These are phyloP conservation scores for Chouioia cunea DNA, from an alignment of 2,888 invertebrate genomes.

Conservation along the genomic window DNA sequence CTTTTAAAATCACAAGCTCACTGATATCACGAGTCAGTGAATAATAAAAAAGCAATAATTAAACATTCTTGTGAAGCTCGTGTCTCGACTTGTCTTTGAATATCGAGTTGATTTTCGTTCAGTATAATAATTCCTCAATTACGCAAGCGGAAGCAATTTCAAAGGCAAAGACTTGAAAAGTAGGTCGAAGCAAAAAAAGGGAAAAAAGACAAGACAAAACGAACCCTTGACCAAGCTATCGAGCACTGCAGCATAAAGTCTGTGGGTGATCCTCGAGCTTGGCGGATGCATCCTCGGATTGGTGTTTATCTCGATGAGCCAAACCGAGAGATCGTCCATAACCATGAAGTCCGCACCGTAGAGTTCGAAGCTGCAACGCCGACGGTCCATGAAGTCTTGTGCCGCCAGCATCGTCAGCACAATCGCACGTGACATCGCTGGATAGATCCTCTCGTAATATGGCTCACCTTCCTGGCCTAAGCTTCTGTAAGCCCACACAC, in stretches of 20 bases:
- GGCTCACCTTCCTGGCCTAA: constrained; percentile 74
- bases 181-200: neutral
- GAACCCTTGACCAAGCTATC: constrained; percentile 90
- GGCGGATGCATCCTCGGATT: constrained; percentile 84
- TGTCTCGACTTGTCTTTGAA: no score
- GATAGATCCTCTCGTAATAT: constrained; percentile 78
- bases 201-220: neutral
- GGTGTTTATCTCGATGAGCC: constrained; percentile 94
- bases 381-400: constrained; percentile 78
- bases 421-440: constrained; percentile 87
- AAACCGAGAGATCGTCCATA: constrained; percentile 85
- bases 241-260: constrained; percentile 84
- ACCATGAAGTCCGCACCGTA: constrained; percentile 95
- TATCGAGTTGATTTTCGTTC: no score
- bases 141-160: neutral
- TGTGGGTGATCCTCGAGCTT: constrained; percentile 86
- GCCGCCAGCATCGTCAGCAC: constrained; percentile 84
- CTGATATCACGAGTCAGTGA: no score
- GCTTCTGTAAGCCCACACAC: constrained; percentile 65
- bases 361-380: constrained; percentile 83
- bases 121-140: no score
- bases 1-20: no score
- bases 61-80: no score
- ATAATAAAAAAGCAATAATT: no score
- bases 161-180: neutral